A percentile compares a stretch with the other conserved stretches of the same genome.
phyloP scores from a whole-genome alignment of 2,797 vertebrate genomes.

The Perodicticus potto region DNA sequence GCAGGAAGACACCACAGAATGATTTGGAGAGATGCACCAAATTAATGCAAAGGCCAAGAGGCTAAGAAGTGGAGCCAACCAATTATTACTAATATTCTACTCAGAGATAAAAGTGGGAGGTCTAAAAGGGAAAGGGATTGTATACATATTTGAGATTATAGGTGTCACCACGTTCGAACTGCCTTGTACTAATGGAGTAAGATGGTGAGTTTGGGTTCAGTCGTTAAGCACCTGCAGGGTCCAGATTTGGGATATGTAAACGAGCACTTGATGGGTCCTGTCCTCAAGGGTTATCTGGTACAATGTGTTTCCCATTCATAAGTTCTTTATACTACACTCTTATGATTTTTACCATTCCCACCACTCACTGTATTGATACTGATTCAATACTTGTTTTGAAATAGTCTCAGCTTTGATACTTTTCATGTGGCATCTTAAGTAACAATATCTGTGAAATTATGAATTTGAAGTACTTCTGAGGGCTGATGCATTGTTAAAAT shows the following conservation, averaged over 20 bases:
- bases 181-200: not conserved
- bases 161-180: not conserved
- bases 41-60: constrained; percentile 32
- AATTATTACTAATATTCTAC: not conserved
- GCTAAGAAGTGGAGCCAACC: not conserved
- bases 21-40: not conserved
- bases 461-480: not conserved
- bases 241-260: not conserved
- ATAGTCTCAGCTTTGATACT: not conserved
- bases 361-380: not conserved
- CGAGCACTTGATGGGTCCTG: too few species aligned
- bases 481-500: not conserved
- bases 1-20: not conserved
- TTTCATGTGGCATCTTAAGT: not conserved
- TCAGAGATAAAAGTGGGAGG: not conserved
- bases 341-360: not conserved
- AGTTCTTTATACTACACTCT: not conserved
- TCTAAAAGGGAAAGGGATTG: not conserved
- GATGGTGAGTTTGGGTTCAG: not conserved
- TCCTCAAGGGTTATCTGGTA: not conserved
- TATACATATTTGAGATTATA: not conserved
- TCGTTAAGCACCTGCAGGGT: not conserved
- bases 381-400: not conserved
- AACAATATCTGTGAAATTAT: constrained; percentile 10
- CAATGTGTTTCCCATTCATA: not conserved